Evolutionary conservation across 2,888 invertebrate genomes (phyloP), one percentile per base, ranked within the genome.

Genomic region (Podotricha telesiphe): DNA sequence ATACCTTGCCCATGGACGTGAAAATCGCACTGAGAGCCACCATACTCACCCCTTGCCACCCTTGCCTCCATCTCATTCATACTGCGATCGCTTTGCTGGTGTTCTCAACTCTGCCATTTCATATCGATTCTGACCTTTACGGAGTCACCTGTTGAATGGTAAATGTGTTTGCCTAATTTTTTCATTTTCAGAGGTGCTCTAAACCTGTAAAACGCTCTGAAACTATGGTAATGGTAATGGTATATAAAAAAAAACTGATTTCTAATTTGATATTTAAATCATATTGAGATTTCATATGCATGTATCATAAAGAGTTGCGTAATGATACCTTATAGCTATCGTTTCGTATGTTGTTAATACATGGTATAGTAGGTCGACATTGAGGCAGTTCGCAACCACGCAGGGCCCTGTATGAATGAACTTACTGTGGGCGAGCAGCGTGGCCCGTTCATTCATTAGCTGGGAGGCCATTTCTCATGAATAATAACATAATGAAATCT

Each of bases 351-450:
- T 22, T 45, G 20, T 59, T 59, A 67, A 72, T 67, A 70, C 73
- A 70, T 76, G 69, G 70, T 75, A 70, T 72, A 75, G 71, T 74
- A 82, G 77, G 77, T 79, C 82, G 84, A 79, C 87, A 86, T 87
- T 85, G 86, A 81, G 82, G 82, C 78, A 80, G 83, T 78, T 77
- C 81, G 80, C 83, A 82, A 84, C 84, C 86, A 85, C 88, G 89
- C 89, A 88, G 87, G 86, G 86, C 85, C 82, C 77, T 78, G 86
- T 84, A 91, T 92, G 92, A 92, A 93, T 92, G 92, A 87, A 89
- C 81, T 78, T 74, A 76, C 77, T 85, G 92, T 93, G 91, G 92
- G 86, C 80, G 78, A 75, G 74, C 68, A 72, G 80, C 79, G 81
- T 77, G 77, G 79, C 83, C 86, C 87, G 84, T 91, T 89, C 91